Conservation (phyloP, 1,140 invertebrate genomes). For the Geopemphigus sp. region DNA sequence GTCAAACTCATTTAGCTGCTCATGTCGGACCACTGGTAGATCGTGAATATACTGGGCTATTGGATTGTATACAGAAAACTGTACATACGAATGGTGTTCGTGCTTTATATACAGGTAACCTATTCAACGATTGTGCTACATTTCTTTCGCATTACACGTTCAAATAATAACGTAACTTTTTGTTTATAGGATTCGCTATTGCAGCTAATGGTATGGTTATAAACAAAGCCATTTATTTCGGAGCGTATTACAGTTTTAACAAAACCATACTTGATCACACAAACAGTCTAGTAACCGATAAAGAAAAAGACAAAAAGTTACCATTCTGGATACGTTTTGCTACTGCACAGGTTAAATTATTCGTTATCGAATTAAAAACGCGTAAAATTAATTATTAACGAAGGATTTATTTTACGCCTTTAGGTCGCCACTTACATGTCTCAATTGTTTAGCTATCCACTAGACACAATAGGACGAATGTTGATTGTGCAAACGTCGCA, state of each 20-base stretch:
- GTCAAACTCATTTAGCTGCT: constrained; percentile 44
- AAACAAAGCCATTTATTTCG: constrained; percentile 44
- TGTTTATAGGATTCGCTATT: constrained; percentile 31
- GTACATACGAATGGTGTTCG: constrained; percentile 38
- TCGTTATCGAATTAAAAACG: neutral
- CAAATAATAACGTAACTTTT: neutral
- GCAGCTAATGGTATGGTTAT: constrained; percentile 44
- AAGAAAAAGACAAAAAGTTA: constrained; percentile 39
- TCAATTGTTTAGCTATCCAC: constrained; percentile 38
- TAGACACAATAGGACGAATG: constrained; percentile 31
- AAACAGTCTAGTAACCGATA: constrained; percentile 28
- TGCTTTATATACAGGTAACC: constrained; percentile 33
- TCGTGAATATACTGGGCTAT: constrained; percentile 42
- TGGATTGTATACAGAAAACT: constrained; percentile 46
- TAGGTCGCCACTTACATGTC: constrained; percentile 33
- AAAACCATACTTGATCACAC: constrained; percentile 40
- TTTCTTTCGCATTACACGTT: neutral
- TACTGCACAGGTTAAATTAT: constrained; percentile 25
- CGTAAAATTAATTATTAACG: neutral
- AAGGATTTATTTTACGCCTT: neutral
- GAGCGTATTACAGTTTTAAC: constrained; percentile 46
- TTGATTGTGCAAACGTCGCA: constrained; percentile 40
- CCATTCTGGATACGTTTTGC: constrained; percentile 46
- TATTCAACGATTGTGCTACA: neutral
- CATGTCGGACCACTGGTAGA: constrained; percentile 41